Evolutionary conservation across 2,113 vertebrate genomes (phyloP).

Genomic region (Bambusicola thoracicus): DNA sequence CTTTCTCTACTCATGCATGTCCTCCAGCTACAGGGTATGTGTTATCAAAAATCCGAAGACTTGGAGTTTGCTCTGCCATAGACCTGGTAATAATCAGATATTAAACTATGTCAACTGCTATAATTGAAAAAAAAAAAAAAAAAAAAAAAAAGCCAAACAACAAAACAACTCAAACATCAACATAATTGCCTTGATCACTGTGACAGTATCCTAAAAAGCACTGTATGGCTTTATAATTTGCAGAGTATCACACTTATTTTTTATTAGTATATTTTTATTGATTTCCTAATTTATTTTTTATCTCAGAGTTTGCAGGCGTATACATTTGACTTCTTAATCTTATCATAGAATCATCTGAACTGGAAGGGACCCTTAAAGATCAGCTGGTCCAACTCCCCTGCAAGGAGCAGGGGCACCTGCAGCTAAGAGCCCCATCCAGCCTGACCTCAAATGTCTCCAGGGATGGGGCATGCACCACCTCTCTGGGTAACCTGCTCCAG

Average conservation of each 20-base stretch:
- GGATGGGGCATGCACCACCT: no score
- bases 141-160: background rate
- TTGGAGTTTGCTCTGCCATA: slow-evolving; percentile 1
- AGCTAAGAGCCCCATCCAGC: no score
- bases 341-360: no score
- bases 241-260: background rate
- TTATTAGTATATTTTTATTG: slow-evolving; percentile 3
- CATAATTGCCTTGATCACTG: background rate
- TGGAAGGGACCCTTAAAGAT: no score
- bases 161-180: background rate
- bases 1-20: slow-evolving; percentile 14
- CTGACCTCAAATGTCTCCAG: no score
- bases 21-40: background rate
- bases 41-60: slow-evolving; percentile 23
- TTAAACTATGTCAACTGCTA: slow-evolving; percentile 1
- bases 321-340: background rate
- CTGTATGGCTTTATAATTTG: background rate
- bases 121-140: background rate
- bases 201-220: background rate
- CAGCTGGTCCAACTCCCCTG: no score
- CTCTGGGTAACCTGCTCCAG: no score
- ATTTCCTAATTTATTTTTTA: background rate
- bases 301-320: background rate
- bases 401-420: no score
- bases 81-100: slow-evolving; percentile 24